These are phyloP conservation scores for Mormyrus proboscirostris DNA, from an alignment of 2,797 vertebrate genomes.

Conservation along the genomic window DNA sequence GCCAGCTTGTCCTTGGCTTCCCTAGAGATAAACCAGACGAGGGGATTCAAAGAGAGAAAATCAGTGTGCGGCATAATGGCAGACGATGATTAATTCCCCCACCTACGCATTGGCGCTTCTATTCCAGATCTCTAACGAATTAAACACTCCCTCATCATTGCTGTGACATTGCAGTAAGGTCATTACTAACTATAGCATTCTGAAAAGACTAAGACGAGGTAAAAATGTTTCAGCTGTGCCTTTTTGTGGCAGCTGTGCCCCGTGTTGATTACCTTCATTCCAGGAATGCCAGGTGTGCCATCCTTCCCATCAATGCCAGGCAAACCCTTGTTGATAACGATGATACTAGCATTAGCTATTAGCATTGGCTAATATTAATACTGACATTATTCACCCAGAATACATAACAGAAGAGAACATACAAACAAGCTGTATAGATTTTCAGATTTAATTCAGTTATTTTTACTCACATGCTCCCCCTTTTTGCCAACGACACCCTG, in stretches of 20 bases:
- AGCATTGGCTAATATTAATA: not conserved
- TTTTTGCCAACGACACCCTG: slow-evolving; percentile 86
- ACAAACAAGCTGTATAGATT: not conserved
- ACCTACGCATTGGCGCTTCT: not conserved
- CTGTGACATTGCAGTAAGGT: not conserved
- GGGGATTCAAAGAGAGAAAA: slow-evolving; percentile 21
- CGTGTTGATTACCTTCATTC: slow-evolving; percentile 73
- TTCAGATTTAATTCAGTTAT: not conserved
- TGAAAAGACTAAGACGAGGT: not conserved
- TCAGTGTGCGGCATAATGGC: not conserved
- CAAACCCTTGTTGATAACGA: slow-evolving; percentile 67
- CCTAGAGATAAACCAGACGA: slow-evolving; percentile 56
- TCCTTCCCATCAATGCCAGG: slow-evolving; percentile 94
- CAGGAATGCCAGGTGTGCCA: slow-evolving; percentile 82
- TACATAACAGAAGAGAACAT: not conserved
- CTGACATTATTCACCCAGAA: not conserved
- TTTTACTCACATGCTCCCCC: slow-evolving; percentile 77
- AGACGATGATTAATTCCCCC: not conserved
- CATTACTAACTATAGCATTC: not conserved
- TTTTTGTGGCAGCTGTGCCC: not conserved
- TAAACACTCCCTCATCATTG: not conserved
- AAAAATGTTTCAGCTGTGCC: not conserved
- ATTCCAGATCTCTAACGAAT: not conserved
- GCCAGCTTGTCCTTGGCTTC: slow-evolving; percentile 69
- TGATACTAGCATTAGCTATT: not conserved